Conservation (phyloP, 2,797 vertebrate species). For the Amblyopsis hoosieri region DNA sequence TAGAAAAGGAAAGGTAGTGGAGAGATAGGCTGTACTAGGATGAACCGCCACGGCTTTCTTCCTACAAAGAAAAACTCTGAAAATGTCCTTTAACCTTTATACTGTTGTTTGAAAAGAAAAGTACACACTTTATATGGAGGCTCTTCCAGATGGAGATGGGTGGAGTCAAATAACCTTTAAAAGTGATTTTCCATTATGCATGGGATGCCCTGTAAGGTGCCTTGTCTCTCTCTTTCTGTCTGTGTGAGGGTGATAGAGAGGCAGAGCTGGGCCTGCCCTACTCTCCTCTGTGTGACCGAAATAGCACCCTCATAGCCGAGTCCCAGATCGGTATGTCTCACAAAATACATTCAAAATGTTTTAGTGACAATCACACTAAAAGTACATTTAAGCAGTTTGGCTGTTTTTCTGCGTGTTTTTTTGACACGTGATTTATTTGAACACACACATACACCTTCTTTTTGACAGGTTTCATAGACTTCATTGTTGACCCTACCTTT, state of each 20-base stretch:
- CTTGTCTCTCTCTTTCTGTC: slow-evolving; percentile 61
- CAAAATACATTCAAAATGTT: slow-evolving; percentile 8
- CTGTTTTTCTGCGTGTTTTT: not conserved
- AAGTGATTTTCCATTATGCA: slow-evolving; percentile 51
- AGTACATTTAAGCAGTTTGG: not conserved
- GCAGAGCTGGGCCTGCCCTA: slow-evolving; percentile 90
- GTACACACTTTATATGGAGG: not conserved
- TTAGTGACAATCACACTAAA: not conserved
- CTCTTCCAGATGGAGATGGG: slow-evolving; percentile 10
- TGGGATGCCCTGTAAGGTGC: slow-evolving; percentile 63
- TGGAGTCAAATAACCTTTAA: slow-evolving; percentile 38
- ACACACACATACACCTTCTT: not conserved
- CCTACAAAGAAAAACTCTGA: not conserved
- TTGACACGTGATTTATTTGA: not conserved
- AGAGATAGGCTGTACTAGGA: not conserved
- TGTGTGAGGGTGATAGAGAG: slow-evolving; percentile 90
- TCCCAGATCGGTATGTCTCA: slow-evolving; percentile 89
- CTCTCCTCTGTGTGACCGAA: slow-evolving; percentile 92
- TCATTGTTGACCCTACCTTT: slow-evolving; percentile 94
- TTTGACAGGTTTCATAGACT: slow-evolving; percentile 89
- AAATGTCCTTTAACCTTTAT: slow-evolving; percentile 19
- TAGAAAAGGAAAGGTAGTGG: slow-evolving; percentile 7
- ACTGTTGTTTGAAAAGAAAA: slow-evolving; percentile 12
- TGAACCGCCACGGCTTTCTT: no score
- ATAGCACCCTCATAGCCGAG: slow-evolving; percentile 89